phyloP scores from a whole-genome alignment of 2,888 invertebrate species.

The Nomada hirtipes region DNA sequence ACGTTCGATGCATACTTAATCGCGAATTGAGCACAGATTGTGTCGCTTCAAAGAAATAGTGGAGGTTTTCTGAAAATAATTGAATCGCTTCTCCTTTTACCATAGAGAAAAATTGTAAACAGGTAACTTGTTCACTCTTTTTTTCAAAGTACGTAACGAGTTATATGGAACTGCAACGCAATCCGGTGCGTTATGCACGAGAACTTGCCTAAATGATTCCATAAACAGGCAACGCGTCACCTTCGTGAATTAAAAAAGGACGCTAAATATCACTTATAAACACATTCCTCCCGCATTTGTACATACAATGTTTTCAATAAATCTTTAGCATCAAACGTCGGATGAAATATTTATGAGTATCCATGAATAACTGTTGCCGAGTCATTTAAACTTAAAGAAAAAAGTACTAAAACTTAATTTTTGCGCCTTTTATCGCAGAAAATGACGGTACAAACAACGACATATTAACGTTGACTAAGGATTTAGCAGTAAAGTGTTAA shows the following conservation, averaged over 20 bases:
- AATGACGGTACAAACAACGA: background rate
- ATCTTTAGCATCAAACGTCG: slow-evolving; percentile 34
- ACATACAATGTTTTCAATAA: slow-evolving; percentile 33
- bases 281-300: slow-evolving; percentile 42
- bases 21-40: background rate
- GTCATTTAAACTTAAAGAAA: background rate
- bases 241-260: slow-evolving; percentile 32
- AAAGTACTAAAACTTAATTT: background rate
- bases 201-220: slow-evolving; percentile 53
- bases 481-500: slow-evolving; percentile 19
- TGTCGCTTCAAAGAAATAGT: slow-evolving; percentile 1
- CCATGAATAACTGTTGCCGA: background rate
- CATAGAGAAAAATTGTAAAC: slow-evolving; percentile 2
- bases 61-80: slow-evolving; percentile 16
- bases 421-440: background rate
- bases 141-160: slow-evolving; percentile 26
- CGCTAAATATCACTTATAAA: slow-evolving; percentile 21
- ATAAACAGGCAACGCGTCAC: slow-evolving; percentile 45
- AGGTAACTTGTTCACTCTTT: slow-evolving; percentile 9
- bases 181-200: slow-evolving; percentile 30
- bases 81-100: slow-evolving; percentile 20
- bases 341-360: slow-evolving; percentile 51
- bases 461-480: slow-evolving; percentile 2
- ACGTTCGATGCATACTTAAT: background rate
- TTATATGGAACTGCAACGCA: slow-evolving; percentile 40